phyloP scores from a whole-genome alignment of 2,797 vertebrate genomes.

The Lutjanus campechanus region DNA sequence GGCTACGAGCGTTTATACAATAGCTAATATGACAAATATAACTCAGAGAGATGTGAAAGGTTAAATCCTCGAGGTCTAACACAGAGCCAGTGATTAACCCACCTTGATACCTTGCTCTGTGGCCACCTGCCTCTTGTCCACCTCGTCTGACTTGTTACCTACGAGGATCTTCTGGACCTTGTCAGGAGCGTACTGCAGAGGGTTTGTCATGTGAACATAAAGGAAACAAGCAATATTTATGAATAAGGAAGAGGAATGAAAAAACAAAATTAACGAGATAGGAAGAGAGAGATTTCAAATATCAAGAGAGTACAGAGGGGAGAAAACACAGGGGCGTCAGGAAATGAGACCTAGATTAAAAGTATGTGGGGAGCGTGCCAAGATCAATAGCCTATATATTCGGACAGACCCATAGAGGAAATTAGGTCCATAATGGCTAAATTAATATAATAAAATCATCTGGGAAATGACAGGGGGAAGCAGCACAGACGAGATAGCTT shows the following conservation, averaged over 20 bases:
- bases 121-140: slow-evolving; percentile 95
- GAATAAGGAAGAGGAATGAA: slow-evolving; percentile 12
- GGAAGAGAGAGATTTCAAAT: slow-evolving; percentile 39
- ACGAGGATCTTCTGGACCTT: slow-evolving; percentile 97
- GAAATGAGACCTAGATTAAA: slow-evolving; percentile 72
- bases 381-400: slow-evolving; percentile 61
- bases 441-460: slow-evolving; percentile 62
- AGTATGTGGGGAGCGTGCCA: slow-evolving; percentile 46
- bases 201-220: slow-evolving; percentile 10
- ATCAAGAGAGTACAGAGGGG: slow-evolving; percentile 38
- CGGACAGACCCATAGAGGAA: slow-evolving; percentile 55
- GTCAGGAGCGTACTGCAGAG: slow-evolving; percentile 91
- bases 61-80: background rate
- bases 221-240: slow-evolving; percentile 6
- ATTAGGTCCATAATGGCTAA: slow-evolving; percentile 57
- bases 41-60: background rate
- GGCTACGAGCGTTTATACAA: background rate
- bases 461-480: slow-evolving; percentile 52
- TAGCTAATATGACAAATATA: background rate
- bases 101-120: slow-evolving; percentile 96
- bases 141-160: slow-evolving; percentile 96
- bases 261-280: slow-evolving; percentile 21
- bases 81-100: slow-evolving; percentile 38
- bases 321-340: slow-evolving; percentile 41
- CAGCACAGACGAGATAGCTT: slow-evolving; percentile 17